Percentiles rank a stretch among this genome's conserved stretches.
phyloP scores from a whole-genome alignment of 1,140 invertebrate species.

The Zaprionus camerounensis region DNA sequence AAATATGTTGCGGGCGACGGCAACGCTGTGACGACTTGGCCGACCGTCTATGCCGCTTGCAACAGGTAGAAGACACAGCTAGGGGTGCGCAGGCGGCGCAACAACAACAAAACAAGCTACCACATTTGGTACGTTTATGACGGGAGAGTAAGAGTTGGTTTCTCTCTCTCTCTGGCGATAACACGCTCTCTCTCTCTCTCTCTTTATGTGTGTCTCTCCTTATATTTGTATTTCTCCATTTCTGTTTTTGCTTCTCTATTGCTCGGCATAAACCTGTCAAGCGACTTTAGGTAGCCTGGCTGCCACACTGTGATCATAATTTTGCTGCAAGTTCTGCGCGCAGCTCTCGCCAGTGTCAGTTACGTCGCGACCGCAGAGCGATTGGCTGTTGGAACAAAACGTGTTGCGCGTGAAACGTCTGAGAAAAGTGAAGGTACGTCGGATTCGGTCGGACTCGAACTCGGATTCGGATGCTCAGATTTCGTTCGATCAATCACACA shows the following conservation, averaged over 20 bases:
- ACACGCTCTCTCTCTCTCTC: constrained; percentile 5
- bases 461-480: constrained; percentile 33
- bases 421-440: constrained; percentile 76
- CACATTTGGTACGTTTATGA: constrained; percentile 60
- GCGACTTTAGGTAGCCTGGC: constrained; percentile 58
- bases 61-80: constrained; percentile 63
- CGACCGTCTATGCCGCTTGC: constrained; percentile 33
- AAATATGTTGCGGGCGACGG: constrained; percentile 74
- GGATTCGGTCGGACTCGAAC: neutral
- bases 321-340: constrained; percentile 52
- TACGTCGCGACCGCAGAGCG: constrained; percentile 70
- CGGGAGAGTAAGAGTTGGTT: constrained; percentile 36
- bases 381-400: constrained; percentile 44
- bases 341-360: constrained; percentile 40
- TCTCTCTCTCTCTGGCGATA: constrained; percentile 7
- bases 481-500: constrained; percentile 32
- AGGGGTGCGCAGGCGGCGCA: constrained; percentile 25
- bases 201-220: constrained; percentile 2
- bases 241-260: constrained; percentile 11
- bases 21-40: constrained; percentile 20
- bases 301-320: constrained; percentile 61
- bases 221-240: neutral
- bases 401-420: constrained; percentile 41
- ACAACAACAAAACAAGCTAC: constrained; percentile 52
- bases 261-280: constrained; percentile 56